Base-by-base conservation (phyloP, 35 echinoderm and acorn worm species). In the Ophioderma brevispina region DNA sequence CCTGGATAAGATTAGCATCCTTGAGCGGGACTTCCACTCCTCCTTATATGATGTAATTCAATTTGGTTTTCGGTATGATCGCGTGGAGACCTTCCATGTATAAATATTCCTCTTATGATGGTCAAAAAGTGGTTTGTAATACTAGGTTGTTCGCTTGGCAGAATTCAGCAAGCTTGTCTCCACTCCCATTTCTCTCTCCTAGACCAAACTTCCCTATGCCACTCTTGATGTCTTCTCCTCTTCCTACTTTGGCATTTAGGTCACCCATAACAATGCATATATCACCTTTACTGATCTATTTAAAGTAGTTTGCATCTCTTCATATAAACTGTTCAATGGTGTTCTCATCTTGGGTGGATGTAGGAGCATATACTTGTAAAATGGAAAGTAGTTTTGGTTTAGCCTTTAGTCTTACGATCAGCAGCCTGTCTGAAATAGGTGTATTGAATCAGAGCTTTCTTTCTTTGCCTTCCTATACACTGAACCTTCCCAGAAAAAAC, bases 361-460 rank as follows among this genome's bases (percentile, higher is more conserved):
- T 82, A 35, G 80, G 80, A 19, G 80, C 80, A 36, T 82, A 82
- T 15, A 38, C 36, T 82, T 82, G 80, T 28, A 82, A 17, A 35
- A 42, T n/a, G 36, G 80, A 38, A 0, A 42, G 23, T 82, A 17
- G 80, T 36, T 82, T 82, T 52, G 46, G 46, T 52, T 52, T 52
- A 21, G 80, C 17, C 36, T 0, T 35, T 32, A 82, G 19, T 32
- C 1, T 38, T 38, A 40, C 80, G 19, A 36, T 82, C 31, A 82
- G 35, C 17, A 82, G n/a, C 39, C 80, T 32, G 80, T 82, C 80
- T 15, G 80, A 82, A 18, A 82, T 42, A 18, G 80, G 80, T 35
- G 31, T 82, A 40, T 1, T 32, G 17, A 35, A 38, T 32, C n/a
- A n/a, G n/a, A n/a, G n/a, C n/a, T n/a, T n/a, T n/a, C n/a, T n/a